phyloP scores from a whole-genome alignment of 2,113 vertebrate genomes.

The Microcebus tavaratra region DNA sequence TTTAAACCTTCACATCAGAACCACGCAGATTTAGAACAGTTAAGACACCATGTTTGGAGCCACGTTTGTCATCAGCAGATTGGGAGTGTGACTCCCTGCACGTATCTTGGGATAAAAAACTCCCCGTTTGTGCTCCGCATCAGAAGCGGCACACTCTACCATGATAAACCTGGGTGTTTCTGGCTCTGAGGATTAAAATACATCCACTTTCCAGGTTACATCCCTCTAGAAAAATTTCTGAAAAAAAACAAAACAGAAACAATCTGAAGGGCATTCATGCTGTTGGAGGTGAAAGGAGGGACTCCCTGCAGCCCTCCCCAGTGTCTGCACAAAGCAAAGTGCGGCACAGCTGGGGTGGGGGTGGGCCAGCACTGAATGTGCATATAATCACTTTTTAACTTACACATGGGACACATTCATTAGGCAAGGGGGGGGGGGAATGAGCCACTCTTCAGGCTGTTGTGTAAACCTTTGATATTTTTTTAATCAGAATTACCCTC shows the following conservation, averaged over 20 bases:
- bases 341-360: constrained; percentile 46
- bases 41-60: neutral
- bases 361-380: constrained; percentile 1
- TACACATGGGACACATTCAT: constrained; percentile 65
- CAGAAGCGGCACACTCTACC: neutral
- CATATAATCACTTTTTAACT: constrained; percentile 61
- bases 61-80: neutral
- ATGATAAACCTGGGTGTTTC: neutral
- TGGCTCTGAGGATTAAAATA: neutral
- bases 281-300: neutral
- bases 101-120: neutral
- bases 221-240: neutral
- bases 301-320: neutral
- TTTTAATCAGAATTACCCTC: constrained; percentile 48
- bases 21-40: neutral
- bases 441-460: neutral
- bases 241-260: neutral
- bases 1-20: neutral
- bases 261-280: neutral
- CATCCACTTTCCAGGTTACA: neutral
- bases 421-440: neutral
- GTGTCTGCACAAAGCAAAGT: neutral
- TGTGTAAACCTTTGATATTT: neutral
- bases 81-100: neutral
- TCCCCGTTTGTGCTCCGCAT: neutral